Evolutionary conservation across 2,797 vertebrate species (phyloP).

Genomic region (Sebastes nivosus): DNA sequence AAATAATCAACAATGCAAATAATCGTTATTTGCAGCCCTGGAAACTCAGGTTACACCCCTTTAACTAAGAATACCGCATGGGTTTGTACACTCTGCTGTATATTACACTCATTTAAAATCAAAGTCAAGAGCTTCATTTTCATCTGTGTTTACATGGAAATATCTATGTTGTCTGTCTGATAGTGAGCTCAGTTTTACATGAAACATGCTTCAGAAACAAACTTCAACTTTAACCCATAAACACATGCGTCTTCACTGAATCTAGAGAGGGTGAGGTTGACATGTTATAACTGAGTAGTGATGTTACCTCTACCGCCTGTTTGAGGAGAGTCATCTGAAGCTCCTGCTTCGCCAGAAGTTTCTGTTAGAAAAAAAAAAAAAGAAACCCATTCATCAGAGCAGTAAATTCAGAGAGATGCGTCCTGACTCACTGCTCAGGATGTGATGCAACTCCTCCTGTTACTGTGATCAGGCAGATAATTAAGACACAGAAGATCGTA

Average conservation of each 20-base stretch:
- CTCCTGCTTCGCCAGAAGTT: conserved; percentile 92
- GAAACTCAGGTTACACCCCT: no score
- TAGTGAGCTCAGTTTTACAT: no score
- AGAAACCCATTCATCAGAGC: neutral
- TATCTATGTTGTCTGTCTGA: no score
- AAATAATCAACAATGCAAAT: no score
- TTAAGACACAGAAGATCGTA: neutral
- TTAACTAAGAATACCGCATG: no score
- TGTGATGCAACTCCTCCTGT: neutral
- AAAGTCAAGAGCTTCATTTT: neutral
- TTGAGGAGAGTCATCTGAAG: conserved; percentile 95
- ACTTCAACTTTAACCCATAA: neutral
- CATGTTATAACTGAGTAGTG: neutral
- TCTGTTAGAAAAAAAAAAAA: conserved; percentile 75
- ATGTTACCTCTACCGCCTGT: conserved; percentile 93
- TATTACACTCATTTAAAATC: neutral
- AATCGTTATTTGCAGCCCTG: no score
- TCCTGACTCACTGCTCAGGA: neutral
- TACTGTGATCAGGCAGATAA: neutral
- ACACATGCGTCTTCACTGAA: neutral
- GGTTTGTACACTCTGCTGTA: no score
- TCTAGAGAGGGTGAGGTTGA: neutral
- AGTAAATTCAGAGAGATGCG: neutral
- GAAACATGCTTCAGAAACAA: neutral
- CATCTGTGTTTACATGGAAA: neutral